Base-by-base conservation (phyloP, 2,113 vertebrate genomes). In the Semicossyphus pulcher region DNA sequence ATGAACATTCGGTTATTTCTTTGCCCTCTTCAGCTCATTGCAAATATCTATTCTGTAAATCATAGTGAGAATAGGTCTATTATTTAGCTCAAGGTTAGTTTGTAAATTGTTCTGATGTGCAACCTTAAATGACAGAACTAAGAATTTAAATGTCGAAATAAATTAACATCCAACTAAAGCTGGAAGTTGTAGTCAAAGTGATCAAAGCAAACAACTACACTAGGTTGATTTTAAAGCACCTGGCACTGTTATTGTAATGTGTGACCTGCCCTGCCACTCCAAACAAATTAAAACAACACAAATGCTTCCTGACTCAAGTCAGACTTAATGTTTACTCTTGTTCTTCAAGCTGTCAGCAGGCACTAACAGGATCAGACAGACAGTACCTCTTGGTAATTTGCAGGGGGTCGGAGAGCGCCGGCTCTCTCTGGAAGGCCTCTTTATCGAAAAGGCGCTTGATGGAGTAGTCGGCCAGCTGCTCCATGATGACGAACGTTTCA, bases 391-490 rank as follows among this genome's bases (percentile, higher is more conserved):
- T 98, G 67, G 96, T 99, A 84, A 99, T 96, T 78, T 97, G 95
- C 65, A 96, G 89, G 7, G 97, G 97, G 83, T 99, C 95, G 1
- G 89, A 91, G 49, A 99, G 95, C 15, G 95, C 89, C n/a, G 90
- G 93, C 79, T 96, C 95, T 73, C 87, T 93, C 76, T 96, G 92
- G 91, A 98, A 99, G 3, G 94, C 94, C 87, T 99, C 98, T 84
- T 98, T 99, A 91, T 99, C 98, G 75, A 99, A 98, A 79, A 98
- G 95, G n/a, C 97, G 96, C 66, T 92, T 94, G 80, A 99, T 91
- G 42, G 97, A 94, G 85, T 97, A 98, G 80, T 94, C 95, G 2
- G 97, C 96, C 76, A 99, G 90, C 89, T 98, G 97, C 72, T 99
- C 97, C 98, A 99, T 99, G 61, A 99, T 95, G 51, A 97, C 91